These are phyloP conservation scores for Papilio helenus DNA, from an alignment of 1,140 invertebrate species.

Conservation along the genomic window DNA sequence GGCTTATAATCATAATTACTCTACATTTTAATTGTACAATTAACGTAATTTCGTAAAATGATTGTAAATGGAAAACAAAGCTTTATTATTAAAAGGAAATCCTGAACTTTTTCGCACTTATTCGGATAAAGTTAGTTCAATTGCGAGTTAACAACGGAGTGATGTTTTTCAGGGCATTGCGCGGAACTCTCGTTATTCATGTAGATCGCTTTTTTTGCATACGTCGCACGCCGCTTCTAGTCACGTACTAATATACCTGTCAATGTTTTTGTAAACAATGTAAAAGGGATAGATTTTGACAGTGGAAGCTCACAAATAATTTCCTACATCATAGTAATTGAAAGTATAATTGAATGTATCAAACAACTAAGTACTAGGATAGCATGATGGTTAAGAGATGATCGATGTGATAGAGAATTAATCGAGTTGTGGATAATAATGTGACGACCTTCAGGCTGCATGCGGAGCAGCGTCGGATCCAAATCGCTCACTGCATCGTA, in stretches of 20 bases:
- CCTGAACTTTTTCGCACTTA: not conserved
- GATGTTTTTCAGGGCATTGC: not conserved
- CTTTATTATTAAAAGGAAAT: not conserved
- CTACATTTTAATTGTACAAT: not conserved
- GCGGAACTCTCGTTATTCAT: not conserved
- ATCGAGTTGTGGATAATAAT: not conserved
- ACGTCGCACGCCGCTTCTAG: not conserved
- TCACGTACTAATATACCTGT: not conserved
- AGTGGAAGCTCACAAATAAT: not conserved
- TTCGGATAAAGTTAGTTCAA: not conserved
- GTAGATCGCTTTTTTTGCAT: not conserved
- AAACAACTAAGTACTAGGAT: not conserved
- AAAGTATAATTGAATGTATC: not conserved
- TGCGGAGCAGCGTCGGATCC: not conserved
- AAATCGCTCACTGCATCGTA: slow-evolving; percentile 16
- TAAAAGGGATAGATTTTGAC: not conserved
- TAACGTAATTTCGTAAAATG: not conserved
- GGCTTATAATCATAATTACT: not conserved
- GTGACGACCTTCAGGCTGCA: slow-evolving; percentile 25
- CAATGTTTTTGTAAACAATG: too few relatives aligned
- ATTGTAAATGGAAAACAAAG: not conserved
- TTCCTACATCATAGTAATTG: not conserved
- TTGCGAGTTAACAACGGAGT: not conserved
- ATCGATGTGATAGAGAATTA: not conserved
- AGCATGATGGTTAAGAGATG: not conserved